Conservation (phyloP, 2,113 vertebrate species). For the Gasterosteus nipponicus region DNA sequence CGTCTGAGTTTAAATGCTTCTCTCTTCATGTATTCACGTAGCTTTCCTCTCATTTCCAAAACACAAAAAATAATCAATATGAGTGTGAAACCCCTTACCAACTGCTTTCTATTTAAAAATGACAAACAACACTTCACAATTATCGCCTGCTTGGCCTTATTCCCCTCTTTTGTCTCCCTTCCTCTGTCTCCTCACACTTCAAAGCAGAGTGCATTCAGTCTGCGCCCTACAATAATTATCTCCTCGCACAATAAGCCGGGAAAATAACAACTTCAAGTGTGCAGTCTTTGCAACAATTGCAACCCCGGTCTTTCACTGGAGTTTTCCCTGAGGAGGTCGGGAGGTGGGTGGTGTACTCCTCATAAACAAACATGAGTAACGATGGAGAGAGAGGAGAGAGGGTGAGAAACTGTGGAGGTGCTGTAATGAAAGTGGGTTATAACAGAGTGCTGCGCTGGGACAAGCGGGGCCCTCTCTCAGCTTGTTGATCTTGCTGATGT, state of each 20-base stretch:
- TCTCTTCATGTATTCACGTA: neutral
- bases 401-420: slow-evolving; percentile 36
- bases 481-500: slow-evolving; percentile 56
- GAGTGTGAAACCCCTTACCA: neutral
- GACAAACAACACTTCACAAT: slow-evolving; percentile 5
- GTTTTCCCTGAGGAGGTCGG: neutral
- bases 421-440: slow-evolving; percentile 42
- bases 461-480: slow-evolving; percentile 28
- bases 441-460: slow-evolving; percentile 46
- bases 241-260: slow-evolving; percentile 16
- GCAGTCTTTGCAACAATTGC: slow-evolving; percentile 31
- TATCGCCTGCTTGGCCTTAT: slow-evolving; percentile 22
- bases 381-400: slow-evolving; percentile 33
- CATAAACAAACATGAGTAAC: slow-evolving; percentile 38
- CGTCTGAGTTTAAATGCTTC: neutral
- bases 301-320: slow-evolving; percentile 17
- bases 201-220: slow-evolving; percentile 18
- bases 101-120: neutral
- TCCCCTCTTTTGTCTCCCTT: slow-evolving; percentile 28
- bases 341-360: slow-evolving; percentile 1
- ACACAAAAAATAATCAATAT: neutral
- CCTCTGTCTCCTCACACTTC: slow-evolving; percentile 25
- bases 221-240: slow-evolving; percentile 41
- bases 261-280: slow-evolving; percentile 64
- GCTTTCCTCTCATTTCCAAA: neutral